Evolutionary conservation across 2,113 vertebrate species (phyloP).

Genomic region (Todiramphus saurophagus): DNA sequence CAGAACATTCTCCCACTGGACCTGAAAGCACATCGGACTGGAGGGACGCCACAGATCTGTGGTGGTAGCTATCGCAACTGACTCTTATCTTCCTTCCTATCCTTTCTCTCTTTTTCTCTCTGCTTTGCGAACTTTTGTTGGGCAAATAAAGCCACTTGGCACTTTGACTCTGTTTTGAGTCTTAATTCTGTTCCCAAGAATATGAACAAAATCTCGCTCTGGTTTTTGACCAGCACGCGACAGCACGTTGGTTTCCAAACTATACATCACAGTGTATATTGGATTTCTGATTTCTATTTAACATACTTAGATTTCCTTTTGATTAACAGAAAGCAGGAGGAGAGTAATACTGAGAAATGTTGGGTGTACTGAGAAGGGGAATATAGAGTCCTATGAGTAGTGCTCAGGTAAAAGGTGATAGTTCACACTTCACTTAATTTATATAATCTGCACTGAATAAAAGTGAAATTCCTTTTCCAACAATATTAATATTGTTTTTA

Average conservation of each 20-base stretch:
- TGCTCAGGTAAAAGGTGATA: neutral
- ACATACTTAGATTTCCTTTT: neutral
- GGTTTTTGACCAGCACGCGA: too few species aligned
- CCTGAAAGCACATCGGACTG: too few species aligned
- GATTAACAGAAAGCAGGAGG: neutral
- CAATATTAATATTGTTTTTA: neutral
- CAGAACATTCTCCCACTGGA: too few species aligned
- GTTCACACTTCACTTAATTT: neutral
- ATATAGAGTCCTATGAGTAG: neutral
- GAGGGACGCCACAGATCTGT: too few species aligned
- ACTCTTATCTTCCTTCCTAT: too few species aligned
- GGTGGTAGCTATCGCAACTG: too few species aligned
- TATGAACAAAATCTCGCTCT: too few species aligned
- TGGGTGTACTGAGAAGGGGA: neutral
- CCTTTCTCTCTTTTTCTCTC: too few species aligned
- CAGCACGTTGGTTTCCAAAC: neutral
- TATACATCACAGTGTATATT: neutral
- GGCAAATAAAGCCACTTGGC: too few species aligned
- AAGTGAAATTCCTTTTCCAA: neutral
- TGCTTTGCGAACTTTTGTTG: too few species aligned
- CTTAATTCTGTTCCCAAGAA: too few species aligned
- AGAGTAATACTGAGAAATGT: neutral
- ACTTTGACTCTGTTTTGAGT: too few species aligned
- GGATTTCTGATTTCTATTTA: neutral
- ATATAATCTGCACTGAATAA: neutral